A percentile compares a stretch with the other conserved stretches of the same genome.
These are phyloP conservation scores for Papilio glaucus DNA, from an alignment of 1,140 invertebrate genomes.

Conservation along the genomic window DNA sequence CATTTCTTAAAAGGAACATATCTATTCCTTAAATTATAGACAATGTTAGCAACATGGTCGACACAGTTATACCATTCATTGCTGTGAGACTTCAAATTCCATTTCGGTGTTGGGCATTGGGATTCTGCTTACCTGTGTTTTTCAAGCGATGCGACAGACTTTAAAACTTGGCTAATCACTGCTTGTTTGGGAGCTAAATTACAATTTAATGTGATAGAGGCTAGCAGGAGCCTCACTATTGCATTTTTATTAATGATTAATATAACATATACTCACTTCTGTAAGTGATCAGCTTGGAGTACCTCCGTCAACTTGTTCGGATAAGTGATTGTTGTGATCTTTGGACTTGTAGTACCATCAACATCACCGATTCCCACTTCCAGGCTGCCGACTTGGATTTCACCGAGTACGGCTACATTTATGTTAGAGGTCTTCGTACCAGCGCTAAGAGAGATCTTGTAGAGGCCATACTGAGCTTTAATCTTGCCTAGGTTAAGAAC, in stretches of 20 bases:
- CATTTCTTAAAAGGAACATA: no score
- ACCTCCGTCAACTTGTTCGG: conserved; percentile 88
- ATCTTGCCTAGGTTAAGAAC: conserved; percentile 91
- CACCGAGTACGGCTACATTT: conserved; percentile 89
- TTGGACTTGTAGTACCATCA: conserved; percentile 92
- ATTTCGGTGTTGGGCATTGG: no score
- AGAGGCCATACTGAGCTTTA: conserved; percentile 92
- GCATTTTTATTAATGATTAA: background rate
- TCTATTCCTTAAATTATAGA: no score
- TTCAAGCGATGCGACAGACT: no score
- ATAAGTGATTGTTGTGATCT: conserved; percentile 89
- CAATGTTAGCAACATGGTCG: no score
- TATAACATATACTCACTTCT: conserved; percentile 85
- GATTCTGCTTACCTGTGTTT: no score
- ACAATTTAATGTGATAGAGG: no score
- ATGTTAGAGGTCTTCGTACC: conserved; percentile 87
- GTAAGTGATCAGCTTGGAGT: conserved; percentile 93
- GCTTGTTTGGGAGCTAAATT: no score
- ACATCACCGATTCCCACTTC: conserved; percentile 96
- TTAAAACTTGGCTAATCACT: no score
- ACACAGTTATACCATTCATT: no score
- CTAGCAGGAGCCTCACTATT: no score
- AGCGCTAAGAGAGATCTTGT: conserved; percentile 91
- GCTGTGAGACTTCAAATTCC: no score
- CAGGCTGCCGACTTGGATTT: conserved; percentile 89